Evolutionary conservation across 2,888 invertebrate species (phyloP), one percentile per base, ranked within the genome.

Genomic region (Phoenoteleia sp.): DNA sequence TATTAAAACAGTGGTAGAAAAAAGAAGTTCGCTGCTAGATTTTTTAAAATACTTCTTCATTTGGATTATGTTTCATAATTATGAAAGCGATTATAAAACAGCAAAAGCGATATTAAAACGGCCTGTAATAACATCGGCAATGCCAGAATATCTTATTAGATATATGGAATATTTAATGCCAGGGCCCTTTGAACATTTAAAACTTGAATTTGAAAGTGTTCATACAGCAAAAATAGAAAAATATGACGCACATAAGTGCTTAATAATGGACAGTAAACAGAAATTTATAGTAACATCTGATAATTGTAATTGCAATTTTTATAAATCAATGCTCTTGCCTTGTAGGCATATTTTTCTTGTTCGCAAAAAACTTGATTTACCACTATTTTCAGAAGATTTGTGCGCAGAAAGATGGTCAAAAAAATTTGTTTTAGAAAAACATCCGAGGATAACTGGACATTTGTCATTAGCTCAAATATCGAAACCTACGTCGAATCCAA

Each of bases 351-450:
- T 66, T 15, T 56, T 75, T 29, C 15, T 45, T 2, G 58, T 13
- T 1, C 27, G 71, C n/a, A n/a, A 45, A 45, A 27, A 1, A n/a
- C 15, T 27, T 21, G 15, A 58, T 47, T 45, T 71, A 11, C 58
- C 58, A 29, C 33, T 45, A 13, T 71, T 45, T 58, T 13, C n/a
- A 2, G 15, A 13, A 58, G 15, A 66, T 33, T 36, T 75, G 11
- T 75, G 56, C 17, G 60, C 62, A 29, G 47, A 66, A 56, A 54
- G 75, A 39, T 75, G 66, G 66, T n/a, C 62, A 6, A 75, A 75
- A 29, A 4, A 3, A 0, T 45, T 36, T 58, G 39, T 17, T 21
- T n/a, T 58, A 11, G 11, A 54, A 39, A 45, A 54, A 21, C 19
- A 71, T 33, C 71, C 52, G 0, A 45, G 45, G n/a, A n/a, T n/a